Conservation (phyloP, 2,797 vertebrate genomes). For the Pseudomugil tenellus region DNA sequence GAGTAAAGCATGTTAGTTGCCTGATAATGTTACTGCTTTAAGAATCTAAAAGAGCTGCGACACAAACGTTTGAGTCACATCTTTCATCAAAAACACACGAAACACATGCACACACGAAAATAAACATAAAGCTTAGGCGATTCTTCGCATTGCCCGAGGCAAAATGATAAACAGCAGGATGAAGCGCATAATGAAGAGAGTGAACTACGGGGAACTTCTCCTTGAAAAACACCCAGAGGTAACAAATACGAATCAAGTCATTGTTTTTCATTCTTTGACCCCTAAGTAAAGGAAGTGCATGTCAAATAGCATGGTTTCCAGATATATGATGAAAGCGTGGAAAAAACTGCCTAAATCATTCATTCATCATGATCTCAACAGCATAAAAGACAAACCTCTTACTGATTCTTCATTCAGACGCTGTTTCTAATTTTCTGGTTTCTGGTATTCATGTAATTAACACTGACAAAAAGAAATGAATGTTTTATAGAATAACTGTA, state of each 20-base stretch:
- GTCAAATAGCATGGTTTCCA: background rate
- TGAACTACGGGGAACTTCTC: slow-evolving; percentile 13
- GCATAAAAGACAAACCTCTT: background rate
- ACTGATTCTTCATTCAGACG: background rate
- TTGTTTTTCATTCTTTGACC: background rate
- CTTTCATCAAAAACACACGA: background rate
- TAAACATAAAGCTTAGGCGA: background rate
- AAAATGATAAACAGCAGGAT: background rate
- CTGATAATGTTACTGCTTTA: slow-evolving; percentile 16
- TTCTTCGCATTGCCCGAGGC: background rate
- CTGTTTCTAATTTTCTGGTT: background rate
- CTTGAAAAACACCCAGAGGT: background rate
- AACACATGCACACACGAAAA: slow-evolving; percentile 8
- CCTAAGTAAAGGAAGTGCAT: background rate
- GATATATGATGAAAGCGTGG: background rate
- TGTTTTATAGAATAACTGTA: slow-evolving; percentile 17
- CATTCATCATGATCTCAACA: background rate
- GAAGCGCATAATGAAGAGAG: slow-evolving; percentile 6
- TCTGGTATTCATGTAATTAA: slow-evolving; percentile 1
- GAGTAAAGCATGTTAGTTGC: slow-evolving; percentile 33
- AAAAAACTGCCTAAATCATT: background rate
- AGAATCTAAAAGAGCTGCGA: slow-evolving; percentile 5
- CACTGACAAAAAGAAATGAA: slow-evolving; percentile 8
- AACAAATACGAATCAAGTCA: background rate
- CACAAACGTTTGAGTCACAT: background rate